phyloP scores from a whole-genome alignment of 2,113 vertebrate species.

The Cavia porcellus region DNA sequence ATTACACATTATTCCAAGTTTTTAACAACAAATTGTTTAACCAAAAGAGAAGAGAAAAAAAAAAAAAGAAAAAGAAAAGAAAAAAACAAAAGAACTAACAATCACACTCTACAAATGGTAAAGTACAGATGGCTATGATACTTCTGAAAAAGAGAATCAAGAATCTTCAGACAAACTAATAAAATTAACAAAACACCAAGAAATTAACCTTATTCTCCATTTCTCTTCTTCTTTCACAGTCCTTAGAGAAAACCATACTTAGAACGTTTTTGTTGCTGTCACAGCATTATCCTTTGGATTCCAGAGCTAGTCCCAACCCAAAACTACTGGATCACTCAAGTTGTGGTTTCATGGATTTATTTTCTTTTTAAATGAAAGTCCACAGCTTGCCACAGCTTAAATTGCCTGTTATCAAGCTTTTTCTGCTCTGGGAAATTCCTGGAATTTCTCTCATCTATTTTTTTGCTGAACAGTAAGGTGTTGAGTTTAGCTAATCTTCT shows the following conservation, averaged over 20 bases:
- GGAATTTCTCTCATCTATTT: background rate
- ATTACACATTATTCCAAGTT: background rate
- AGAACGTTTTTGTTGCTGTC: background rate
- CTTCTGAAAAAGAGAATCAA: background rate
- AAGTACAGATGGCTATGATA: fast-evolving
- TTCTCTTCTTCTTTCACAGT: background rate
- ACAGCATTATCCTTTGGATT: conserved; percentile 42
- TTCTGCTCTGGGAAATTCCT: background rate
- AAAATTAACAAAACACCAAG: background rate
- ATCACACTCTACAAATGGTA: fast-evolving
- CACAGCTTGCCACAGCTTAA: background rate
- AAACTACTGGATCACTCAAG: conserved; percentile 51
- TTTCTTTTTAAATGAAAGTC: background rate
- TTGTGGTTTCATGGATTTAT: background rate
- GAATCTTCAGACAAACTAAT: background rate
- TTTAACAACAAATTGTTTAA: background rate
- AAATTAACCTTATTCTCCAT: background rate
- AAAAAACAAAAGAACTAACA: background rate
- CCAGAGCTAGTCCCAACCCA: conserved; percentile 2
- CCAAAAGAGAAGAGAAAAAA: background rate
- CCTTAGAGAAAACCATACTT: background rate
- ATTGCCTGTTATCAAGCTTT: background rate
- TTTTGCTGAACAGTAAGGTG: background rate
- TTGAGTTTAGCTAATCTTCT: background rate
- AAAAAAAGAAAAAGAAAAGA: background rate